Conservation (phyloP, 2,888 invertebrate genomes). For the Thymelicus lineola region DNA sequence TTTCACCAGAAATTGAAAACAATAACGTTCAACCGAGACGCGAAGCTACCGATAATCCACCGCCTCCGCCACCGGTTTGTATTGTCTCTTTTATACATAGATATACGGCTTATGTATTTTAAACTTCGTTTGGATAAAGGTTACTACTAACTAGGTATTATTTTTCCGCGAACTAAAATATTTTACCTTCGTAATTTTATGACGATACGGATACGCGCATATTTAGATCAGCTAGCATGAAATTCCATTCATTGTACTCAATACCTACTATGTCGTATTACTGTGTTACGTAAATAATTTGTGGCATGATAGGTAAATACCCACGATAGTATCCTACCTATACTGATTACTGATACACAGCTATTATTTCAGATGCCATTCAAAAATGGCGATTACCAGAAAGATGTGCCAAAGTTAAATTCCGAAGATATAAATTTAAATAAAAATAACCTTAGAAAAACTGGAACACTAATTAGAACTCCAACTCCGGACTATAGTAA, state of each 20-base stretch:
- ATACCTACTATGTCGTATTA: conserved; percentile 2
- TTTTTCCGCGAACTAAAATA: background rate
- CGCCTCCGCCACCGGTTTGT: conserved; percentile 87
- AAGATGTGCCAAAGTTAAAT: conserved; percentile 54
- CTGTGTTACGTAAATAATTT: background rate
- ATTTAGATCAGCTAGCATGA: conserved; percentile 6
- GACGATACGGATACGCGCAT: conserved; percentile 12
- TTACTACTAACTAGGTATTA: background rate
- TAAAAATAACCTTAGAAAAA: conserved; percentile 62
- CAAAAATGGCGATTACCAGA: conserved; percentile 62
- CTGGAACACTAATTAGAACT: conserved; percentile 65
- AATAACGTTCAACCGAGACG: conserved; percentile 51
- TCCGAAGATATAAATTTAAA: conserved; percentile 55
- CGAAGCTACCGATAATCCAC: conserved; percentile 67
- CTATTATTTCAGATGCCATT: conserved; percentile 67
- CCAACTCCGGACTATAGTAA: conserved; percentile 75
- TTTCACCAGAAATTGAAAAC: conserved; percentile 47
- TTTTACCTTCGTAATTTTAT: conserved; percentile 11
- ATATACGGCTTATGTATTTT: too few relatives aligned
- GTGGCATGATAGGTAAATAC: background rate
- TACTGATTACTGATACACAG: conserved; percentile 2
- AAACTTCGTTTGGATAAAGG: too few relatives aligned
- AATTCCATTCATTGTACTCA: conserved; percentile 8
- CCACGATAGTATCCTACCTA: background rate
- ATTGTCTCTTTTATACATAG: background rate